Evolutionary conservation across 1,140 invertebrate species (phyloP).

Genomic region (Drosophila ananassae): DNA sequence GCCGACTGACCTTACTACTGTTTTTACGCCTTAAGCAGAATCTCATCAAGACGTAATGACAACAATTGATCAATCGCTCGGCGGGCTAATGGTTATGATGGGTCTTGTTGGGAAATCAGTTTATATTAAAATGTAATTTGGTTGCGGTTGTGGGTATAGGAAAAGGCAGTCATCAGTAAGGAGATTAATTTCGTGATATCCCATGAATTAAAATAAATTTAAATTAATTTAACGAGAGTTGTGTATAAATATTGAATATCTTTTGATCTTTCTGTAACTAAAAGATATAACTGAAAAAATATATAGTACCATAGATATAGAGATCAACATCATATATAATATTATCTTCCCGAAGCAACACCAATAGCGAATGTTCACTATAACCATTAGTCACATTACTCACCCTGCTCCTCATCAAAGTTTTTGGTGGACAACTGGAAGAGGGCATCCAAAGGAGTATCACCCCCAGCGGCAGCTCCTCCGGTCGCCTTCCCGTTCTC

Average conservation of each 20-base stretch:
- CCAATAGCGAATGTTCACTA: neutral
- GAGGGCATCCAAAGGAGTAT: constrained; percentile 96
- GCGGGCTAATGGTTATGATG: constrained; percentile 50
- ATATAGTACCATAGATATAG: too few relatives aligned
- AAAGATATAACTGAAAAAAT: too few relatives aligned
- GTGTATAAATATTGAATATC: too few relatives aligned
- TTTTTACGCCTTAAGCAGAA: constrained; percentile 84
- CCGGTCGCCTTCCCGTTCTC: constrained; percentile 38
- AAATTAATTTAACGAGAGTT: too few relatives aligned
- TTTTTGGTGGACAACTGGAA: constrained; percentile 99
- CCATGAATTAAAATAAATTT: too few relatives aligned
- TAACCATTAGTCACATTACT: constrained; percentile 53
- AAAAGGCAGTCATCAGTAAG: neutral
- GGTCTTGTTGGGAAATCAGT: constrained; percentile 52
- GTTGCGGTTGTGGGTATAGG: constrained; percentile 40
- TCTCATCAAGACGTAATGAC: constrained; percentile 82
- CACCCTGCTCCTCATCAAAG: constrained; percentile 92
- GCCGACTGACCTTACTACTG: constrained; percentile 80
- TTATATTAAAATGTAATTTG: constrained; percentile 77
- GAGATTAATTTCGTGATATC: neutral
- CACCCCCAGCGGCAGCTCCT: constrained; percentile 83
- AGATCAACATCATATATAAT: too few relatives aligned
- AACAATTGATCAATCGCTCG: constrained; percentile 75
- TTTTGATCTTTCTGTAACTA: neutral
- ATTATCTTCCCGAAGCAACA: too few relatives aligned